Base-by-base conservation (phyloP, 2,797 vertebrate species). In the Acanthurus tractus region DNA sequence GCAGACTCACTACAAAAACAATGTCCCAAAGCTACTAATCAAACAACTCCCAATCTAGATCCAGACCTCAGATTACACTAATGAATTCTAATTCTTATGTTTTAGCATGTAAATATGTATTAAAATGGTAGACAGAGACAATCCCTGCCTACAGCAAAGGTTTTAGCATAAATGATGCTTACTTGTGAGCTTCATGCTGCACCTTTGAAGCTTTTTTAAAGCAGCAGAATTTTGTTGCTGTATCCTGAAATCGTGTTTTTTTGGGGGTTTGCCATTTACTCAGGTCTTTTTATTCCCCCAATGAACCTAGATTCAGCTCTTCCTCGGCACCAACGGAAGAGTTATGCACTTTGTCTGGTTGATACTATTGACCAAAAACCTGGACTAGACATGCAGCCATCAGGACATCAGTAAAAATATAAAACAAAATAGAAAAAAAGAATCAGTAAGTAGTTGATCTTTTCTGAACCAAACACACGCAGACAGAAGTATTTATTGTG, bases 21-120 rank as follows among this genome's bases (percentile, higher is more conserved):
- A 89, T 93, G 92, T 94, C 95, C 93, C 91, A 86, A 73, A 95
- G 95, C 93, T 88, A 93, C 94, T 95, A 94, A 95, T 96, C 93
- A 95, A 91, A 96, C 95, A 96, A 95, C 94, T 94, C 91, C 79
- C 64, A 83, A 94, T 95, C 92, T 93, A 94, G 94, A 95, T 96
- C 85, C 79, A 91, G 90, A 94, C 88, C 87, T 89, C 87, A 93
- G 95, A 96, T 96, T 94, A 88, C 79, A 85, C 93, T 95, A 95
- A 95, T 95, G 93, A 95, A 95, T 95, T 95, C 93, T 95, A 95
- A 95, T 95, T 95, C 91, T 78, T 93, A 80, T 95, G 93, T 95
- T 95, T 95, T 93, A 94, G 90, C 92, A 93, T 95, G 93, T 94
- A 94, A 95, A 95, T 95, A 91, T 95, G 94, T 94, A 93, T 95